A percentile compares a stretch with the other conserved stretches of the same genome.
These are phyloP conservation scores for Pungitius pungitius DNA, from an alignment of 2,113 vertebrate species.

Conservation along the genomic window DNA sequence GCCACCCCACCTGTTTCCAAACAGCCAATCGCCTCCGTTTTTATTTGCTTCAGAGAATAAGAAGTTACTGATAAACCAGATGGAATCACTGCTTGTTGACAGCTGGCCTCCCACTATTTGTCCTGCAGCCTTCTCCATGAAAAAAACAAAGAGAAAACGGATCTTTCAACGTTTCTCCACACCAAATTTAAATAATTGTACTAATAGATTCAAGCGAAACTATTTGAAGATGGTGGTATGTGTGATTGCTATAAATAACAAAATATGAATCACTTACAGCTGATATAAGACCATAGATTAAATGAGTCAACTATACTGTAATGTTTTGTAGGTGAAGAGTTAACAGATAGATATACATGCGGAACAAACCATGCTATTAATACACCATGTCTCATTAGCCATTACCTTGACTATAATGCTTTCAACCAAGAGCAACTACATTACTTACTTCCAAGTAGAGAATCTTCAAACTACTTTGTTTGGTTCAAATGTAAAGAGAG, in stretches of 20 bases:
- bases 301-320: background rate
- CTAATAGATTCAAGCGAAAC: background rate
- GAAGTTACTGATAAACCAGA: constrained; percentile 77
- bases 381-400: constrained; percentile 55
- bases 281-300: background rate
- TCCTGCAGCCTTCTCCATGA: background rate
- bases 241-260: background rate
- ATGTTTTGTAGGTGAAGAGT: constrained; percentile 15
- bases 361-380: constrained; percentile 63
- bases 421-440: constrained; percentile 34
- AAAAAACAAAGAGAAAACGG: constrained; percentile 2
- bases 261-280: background rate
- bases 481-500: constrained; percentile 31
- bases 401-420: constrained; percentile 46
- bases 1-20: constrained; percentile 26
- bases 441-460: constrained; percentile 13
- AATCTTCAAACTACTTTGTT: background rate
- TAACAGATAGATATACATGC: constrained; percentile 38
- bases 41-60: constrained; percentile 34
- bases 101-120: background rate
- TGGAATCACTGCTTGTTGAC: constrained; percentile 57
- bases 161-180: background rate
- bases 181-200: background rate
- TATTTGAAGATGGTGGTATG: background rate
- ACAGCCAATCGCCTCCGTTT: constrained; percentile 46